These are phyloP conservation scores for Furcula furcula DNA, from an alignment of 2,888 invertebrate genomes.

Conservation along the genomic window DNA sequence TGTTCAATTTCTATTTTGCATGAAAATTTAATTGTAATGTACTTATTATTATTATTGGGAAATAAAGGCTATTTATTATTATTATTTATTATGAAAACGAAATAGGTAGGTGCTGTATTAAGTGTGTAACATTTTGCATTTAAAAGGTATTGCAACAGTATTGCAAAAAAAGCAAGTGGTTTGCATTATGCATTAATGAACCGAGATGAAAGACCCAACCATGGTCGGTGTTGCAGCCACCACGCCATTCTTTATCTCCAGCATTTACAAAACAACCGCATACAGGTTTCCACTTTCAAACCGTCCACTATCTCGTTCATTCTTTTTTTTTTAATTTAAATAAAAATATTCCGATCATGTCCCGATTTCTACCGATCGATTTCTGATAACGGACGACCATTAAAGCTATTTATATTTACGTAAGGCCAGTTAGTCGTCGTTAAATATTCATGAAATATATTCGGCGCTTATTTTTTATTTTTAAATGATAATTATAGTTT, in stretches of 20 bases:
- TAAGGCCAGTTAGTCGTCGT: conserved; percentile 53
- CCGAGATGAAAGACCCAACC: not conserved
- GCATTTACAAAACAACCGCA: no score
- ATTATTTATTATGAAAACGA: no score
- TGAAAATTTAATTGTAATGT: no score
- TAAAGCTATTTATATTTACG: conserved; percentile 64
- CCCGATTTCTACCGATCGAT: conserved; percentile 53
- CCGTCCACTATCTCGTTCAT: conserved; percentile 1
- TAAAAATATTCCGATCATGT: conserved; percentile 55
- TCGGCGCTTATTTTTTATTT: conserved; percentile 24
- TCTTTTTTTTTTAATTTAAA: conserved; percentile 23
- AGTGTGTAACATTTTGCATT: no score
- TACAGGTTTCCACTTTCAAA: conserved; percentile 2
- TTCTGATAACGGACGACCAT: conserved; percentile 52
- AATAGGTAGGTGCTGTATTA: no score
- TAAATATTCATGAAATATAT: conserved; percentile 58
- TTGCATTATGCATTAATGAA: not conserved
- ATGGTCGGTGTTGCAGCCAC: not conserved
- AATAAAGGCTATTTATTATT: no score
- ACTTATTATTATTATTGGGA: no score
- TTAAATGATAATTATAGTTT: conserved; percentile 8
- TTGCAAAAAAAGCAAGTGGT: not conserved
- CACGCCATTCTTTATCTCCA: not conserved
- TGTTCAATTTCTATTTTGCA: no score
- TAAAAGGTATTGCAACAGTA: no score